Conservation (phyloP, 2,888 invertebrate genomes). For the Drosophila phalerata region DNA sequence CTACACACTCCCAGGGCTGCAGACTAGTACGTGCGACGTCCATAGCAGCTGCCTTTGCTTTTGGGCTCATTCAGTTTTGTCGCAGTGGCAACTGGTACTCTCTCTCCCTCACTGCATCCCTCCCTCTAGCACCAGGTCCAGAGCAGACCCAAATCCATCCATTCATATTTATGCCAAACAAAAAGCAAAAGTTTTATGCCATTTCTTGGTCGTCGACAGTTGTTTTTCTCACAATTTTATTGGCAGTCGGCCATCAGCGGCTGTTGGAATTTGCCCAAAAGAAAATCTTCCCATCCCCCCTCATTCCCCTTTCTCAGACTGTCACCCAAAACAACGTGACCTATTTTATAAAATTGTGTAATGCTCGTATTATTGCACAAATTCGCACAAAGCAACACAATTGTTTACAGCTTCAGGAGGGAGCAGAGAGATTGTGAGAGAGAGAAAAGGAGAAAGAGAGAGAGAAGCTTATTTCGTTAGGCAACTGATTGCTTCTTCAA, state of each 20-base stretch:
- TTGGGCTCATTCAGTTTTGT: conserved; percentile 45
- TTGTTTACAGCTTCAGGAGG: conserved; percentile 23
- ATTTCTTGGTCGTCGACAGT: conserved; percentile 72
- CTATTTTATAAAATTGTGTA: conserved; percentile 75
- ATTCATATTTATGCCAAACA: conserved; percentile 79
- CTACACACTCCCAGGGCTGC: neutral
- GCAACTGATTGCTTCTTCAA: conserved; percentile 55
- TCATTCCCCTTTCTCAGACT: neutral
- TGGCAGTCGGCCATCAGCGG: conserved; percentile 73
- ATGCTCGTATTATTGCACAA: conserved; percentile 72
- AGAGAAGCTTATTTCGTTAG: conserved; percentile 38
- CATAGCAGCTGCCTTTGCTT: conserved; percentile 22
- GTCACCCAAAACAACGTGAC: conserved; percentile 63
- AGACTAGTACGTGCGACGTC: conserved; percentile 28
- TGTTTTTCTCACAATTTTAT: conserved; percentile 78
- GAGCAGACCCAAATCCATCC: conserved; percentile 69
- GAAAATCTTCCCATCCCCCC: conserved; percentile 5
- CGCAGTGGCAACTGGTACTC: conserved; percentile 61
- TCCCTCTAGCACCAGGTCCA: neutral
- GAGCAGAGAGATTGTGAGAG: neutral
- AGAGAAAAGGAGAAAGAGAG: neutral
- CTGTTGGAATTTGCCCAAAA: conserved; percentile 42
- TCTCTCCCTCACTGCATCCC: neutral
- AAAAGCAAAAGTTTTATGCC: conserved; percentile 79
- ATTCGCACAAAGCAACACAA: conserved; percentile 57